Conservation (phyloP, 2,113 vertebrate genomes). For the Psilopsiagon aurifrons region DNA sequence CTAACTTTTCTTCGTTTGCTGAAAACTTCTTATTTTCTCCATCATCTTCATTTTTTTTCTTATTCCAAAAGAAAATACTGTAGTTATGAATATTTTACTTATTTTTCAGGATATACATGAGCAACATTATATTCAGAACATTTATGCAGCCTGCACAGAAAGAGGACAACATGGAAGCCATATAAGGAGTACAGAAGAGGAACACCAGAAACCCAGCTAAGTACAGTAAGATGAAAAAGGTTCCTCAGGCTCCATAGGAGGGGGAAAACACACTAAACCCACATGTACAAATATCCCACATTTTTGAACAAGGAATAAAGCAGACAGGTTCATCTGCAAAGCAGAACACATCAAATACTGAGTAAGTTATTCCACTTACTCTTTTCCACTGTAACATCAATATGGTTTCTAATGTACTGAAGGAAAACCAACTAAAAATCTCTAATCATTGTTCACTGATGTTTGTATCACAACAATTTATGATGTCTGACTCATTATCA, state of each 20-base stretch:
- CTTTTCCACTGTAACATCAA: not conserved
- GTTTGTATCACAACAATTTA: not conserved
- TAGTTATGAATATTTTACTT: conserved; percentile 39
- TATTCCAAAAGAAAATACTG: conserved; percentile 74
- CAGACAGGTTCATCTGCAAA: not conserved
- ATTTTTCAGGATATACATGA: conserved; percentile 38
- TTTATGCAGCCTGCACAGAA: not conserved
- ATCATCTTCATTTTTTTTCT: conserved; percentile 89
- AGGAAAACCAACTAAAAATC: not conserved
- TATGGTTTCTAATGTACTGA: not conserved
- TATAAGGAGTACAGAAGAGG: not conserved
- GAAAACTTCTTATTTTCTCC: conserved; percentile 85
- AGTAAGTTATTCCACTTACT: not conserved
- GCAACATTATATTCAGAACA: conserved; percentile 19
- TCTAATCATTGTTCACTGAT: not conserved
- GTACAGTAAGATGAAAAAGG: not conserved
- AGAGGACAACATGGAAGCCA: not conserved
- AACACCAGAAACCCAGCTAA: not conserved
- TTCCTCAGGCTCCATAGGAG: not conserved
- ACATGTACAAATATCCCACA: not conserved
- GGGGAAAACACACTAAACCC: not conserved
- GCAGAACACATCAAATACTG: not conserved
- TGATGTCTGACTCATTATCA: not conserved
- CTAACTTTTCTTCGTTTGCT: conserved; percentile 81
- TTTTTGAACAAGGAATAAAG: not conserved